These are phyloP conservation scores for Lochmaea capreae DNA, from an alignment of 2,888 invertebrate species.

Conservation along the genomic window DNA sequence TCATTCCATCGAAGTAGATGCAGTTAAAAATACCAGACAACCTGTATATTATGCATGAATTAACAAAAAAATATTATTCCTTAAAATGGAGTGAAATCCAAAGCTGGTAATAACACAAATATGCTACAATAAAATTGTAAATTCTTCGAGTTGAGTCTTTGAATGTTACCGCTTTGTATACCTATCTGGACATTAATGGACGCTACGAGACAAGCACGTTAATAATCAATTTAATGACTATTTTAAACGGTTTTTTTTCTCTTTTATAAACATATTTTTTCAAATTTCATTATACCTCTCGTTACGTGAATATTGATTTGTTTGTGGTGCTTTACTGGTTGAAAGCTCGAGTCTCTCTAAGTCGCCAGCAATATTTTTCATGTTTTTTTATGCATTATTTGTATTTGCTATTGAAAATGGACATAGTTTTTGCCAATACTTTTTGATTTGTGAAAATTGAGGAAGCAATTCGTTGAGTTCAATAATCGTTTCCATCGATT, in stretches of 20 bases:
- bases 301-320: slow-evolving; percentile 30
- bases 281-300: slow-evolving; percentile 31
- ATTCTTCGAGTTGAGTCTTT: slow-evolving; percentile 59
- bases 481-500: too few relatives aligned
- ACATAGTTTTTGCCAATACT: too few relatives aligned
- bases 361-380: background rate
- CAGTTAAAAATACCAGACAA: slow-evolving; percentile 13
- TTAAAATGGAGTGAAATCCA: slow-evolving; percentile 57
- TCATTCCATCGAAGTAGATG: slow-evolving; percentile 25
- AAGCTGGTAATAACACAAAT: slow-evolving; percentile 63
- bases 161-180: slow-evolving; percentile 61
- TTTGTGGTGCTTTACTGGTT: background rate
- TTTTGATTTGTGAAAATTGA: too few relatives aligned
- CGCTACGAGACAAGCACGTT: slow-evolving; percentile 60
- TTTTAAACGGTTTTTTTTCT: slow-evolving; percentile 53
- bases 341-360: background rate
- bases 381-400: too few relatives aligned
- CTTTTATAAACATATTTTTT: slow-evolving; percentile 25
- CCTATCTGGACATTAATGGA: slow-evolving; percentile 62
- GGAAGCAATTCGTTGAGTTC: too few relatives aligned
- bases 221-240: slow-evolving; percentile 59
- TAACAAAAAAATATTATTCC: slow-evolving; percentile 53
- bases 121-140: slow-evolving; percentile 64
- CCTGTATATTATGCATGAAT: slow-evolving; percentile 47
- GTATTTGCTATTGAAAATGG: too few relatives aligned